Percentiles rank a stretch among this genome's conserved stretches.
phyloP scores from a whole-genome alignment of 2,888 invertebrate species.

The Petrolisthes cinctipes region DNA sequence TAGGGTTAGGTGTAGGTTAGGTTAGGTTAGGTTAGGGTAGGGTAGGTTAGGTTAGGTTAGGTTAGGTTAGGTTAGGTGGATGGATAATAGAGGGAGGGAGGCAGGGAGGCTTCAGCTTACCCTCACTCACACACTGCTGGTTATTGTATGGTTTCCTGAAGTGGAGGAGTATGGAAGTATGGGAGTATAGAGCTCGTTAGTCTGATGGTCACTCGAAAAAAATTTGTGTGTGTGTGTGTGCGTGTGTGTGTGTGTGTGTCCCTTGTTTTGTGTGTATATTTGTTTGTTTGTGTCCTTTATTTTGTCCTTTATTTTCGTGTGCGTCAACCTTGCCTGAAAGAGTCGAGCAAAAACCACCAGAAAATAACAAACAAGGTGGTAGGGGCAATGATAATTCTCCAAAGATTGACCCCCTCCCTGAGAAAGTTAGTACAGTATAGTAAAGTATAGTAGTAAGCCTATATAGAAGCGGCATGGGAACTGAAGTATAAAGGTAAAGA shows the following conservation, averaged over 20 bases:
- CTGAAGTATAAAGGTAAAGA: constrained; percentile 5
- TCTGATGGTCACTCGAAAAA: too few relatives aligned
- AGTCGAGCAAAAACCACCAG: neutral
- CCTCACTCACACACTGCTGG: too few relatives aligned
- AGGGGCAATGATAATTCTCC: neutral
- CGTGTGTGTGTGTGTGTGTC: too few relatives aligned
- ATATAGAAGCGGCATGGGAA: neutral
- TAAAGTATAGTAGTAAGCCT: neutral
- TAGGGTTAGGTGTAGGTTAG: too few relatives aligned
- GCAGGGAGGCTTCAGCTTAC: too few relatives aligned
- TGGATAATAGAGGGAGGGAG: neutral
- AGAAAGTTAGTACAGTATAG: neutral
- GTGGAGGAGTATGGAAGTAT: neutral
- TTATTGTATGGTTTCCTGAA: too few relatives aligned
- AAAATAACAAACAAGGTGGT: neutral
- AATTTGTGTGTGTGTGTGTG: too few relatives aligned
- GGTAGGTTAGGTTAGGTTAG: too few relatives aligned
- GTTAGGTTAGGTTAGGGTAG: too few relatives aligned
- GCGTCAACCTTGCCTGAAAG: neutral
- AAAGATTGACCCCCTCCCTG: neutral
- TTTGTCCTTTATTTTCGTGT: neutral
- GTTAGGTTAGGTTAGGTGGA: too few relatives aligned
- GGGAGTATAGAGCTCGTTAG: neutral
- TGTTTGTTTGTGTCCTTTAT: neutral
- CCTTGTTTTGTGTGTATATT: neutral